A percentile compares a stretch with the other conserved stretches of the same genome.
Evolutionary conservation across 1,140 invertebrate genomes (phyloP).

Genomic region (Drosophila guanche): DNA sequence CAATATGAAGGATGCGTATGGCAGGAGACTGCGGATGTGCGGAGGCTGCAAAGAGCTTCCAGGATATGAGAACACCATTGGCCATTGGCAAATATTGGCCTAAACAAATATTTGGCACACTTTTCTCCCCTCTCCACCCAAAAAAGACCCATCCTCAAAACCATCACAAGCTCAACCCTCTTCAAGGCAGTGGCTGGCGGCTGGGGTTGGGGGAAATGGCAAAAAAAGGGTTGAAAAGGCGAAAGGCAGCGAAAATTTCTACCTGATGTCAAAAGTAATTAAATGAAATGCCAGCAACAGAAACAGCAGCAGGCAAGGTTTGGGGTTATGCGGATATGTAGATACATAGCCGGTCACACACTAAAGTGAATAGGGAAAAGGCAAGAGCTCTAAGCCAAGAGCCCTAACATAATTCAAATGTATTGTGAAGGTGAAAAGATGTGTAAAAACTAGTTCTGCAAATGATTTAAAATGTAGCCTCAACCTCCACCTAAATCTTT

Average conservation of each 20-base stretch:
- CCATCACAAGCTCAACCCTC: constrained; percentile 13
- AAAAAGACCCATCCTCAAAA: too few relatives aligned
- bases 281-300: constrained; percentile 74
- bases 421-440: too few relatives aligned
- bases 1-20: constrained; percentile 30
- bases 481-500: too few relatives aligned
- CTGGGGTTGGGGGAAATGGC: not conserved
- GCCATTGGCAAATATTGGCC: constrained; percentile 68
- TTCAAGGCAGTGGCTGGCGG: constrained; percentile 1
- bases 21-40: not conserved
- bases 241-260: constrained; percentile 55
- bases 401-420: too few relatives aligned
- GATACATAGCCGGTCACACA: not conserved
- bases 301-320: constrained; percentile 19
- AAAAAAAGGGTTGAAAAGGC: constrained; percentile 44
- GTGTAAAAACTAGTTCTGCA: too few relatives aligned
- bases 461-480: too few relatives aligned
- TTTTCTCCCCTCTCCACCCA: constrained; percentile 24
- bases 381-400: too few relatives aligned
- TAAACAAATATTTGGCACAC: constrained; percentile 77
- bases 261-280: constrained; percentile 79
- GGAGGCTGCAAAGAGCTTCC: constrained; percentile 34
- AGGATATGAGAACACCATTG: constrained; percentile 50
- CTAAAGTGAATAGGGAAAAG: too few relatives aligned
- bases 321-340: not conserved